Percentiles rank a stretch among this genome's conserved stretches.
Evolutionary conservation across 1,140 invertebrate genomes (phyloP).

Genomic region (Mizuhopecten yessoensis): DNA sequence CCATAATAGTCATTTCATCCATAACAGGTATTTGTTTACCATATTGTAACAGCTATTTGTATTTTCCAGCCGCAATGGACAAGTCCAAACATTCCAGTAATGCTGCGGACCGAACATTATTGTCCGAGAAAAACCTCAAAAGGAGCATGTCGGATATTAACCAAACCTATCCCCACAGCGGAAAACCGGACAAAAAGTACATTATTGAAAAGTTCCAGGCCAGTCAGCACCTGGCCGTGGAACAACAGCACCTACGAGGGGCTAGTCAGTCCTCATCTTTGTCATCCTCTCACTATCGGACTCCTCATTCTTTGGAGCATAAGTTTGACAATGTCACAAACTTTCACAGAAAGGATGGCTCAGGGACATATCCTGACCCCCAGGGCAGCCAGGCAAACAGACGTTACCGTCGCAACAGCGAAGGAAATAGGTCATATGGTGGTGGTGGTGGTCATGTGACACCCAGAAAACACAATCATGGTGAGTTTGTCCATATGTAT

Average conservation of each 20-base stretch:
- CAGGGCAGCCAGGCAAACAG: conserved; percentile 42
- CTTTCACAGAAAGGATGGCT: conserved; percentile 43
- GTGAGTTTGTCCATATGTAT: conserved; percentile 51
- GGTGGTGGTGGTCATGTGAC: conserved; percentile 42
- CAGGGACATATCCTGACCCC: not conserved
- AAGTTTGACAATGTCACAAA: conserved; percentile 43
- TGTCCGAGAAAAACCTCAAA: conserved; percentile 30
- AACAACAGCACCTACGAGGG: conserved; percentile 18
- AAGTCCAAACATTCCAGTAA: conserved; percentile 41
- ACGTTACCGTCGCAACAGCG: conserved; percentile 45
- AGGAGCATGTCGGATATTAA: conserved; percentile 29
- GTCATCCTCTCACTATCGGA: conserved; percentile 47
- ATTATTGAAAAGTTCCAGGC: conserved; percentile 64
- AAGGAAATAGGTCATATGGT: conserved; percentile 52
- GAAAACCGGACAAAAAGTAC: conserved; percentile 65
- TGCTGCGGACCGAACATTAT: not conserved
- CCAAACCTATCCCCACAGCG: conserved; percentile 49
- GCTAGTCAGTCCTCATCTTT: conserved; percentile 41
- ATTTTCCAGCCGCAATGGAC: not conserved
- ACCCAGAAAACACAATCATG: conserved; percentile 50
- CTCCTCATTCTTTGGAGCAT: conserved; percentile 47
- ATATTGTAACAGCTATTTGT: not conserved
- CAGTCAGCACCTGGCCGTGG: conserved; percentile 55
- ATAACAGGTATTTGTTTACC: not conserved
- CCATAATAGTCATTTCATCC: no score